Percentiles rank a stretch among this genome's conserved stretches.
phyloP scores from a whole-genome alignment of 2,797 vertebrate species.

The Hypotaenidia okinawae region DNA sequence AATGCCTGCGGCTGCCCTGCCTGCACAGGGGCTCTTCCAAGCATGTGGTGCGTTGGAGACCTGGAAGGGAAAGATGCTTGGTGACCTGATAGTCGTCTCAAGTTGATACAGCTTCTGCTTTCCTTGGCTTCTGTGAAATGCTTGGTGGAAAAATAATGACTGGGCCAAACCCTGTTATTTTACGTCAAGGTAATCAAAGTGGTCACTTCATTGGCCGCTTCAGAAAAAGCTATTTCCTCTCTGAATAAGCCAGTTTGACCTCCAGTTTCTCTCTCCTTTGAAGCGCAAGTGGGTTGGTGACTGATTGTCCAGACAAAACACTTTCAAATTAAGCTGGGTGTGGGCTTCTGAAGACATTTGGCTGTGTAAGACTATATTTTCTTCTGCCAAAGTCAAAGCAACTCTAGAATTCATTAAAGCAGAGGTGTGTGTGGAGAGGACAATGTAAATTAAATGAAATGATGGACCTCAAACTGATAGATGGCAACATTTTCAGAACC shows the following conservation, averaged over 20 bases:
- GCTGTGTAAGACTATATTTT: not conserved
- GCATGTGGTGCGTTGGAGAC: not conserved
- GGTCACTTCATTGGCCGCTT: constrained; percentile 33
- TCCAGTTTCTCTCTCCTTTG: constrained; percentile 5
- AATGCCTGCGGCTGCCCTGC: not conserved
- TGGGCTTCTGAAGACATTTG: not conserved
- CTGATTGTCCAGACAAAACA: constrained; percentile 30
- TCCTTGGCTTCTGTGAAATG: constrained; percentile 6
- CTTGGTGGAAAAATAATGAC: constrained; percentile 20
- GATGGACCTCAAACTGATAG: not conserved
- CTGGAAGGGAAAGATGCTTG: not conserved
- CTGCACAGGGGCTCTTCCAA: not conserved
- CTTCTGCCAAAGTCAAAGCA: not conserved
- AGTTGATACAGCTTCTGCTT: not conserved
- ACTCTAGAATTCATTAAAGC: not conserved
- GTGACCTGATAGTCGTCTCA: not conserved
- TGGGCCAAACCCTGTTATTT: constrained; percentile 28
- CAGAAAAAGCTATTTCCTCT: constrained; percentile 17
- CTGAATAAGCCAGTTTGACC: not conserved
- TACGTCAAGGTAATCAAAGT: not conserved
- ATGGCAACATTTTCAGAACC: not conserved
- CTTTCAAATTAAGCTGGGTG: not conserved
- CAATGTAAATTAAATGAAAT: not conserved
- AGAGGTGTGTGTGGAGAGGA: not conserved
- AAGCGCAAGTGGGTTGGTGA: not conserved